A percentile compares a stretch with the other conserved stretches of the same genome.
Evolutionary conservation across 2,888 invertebrate species (phyloP).

Genomic region (Hirtodrosophila duncani): DNA sequence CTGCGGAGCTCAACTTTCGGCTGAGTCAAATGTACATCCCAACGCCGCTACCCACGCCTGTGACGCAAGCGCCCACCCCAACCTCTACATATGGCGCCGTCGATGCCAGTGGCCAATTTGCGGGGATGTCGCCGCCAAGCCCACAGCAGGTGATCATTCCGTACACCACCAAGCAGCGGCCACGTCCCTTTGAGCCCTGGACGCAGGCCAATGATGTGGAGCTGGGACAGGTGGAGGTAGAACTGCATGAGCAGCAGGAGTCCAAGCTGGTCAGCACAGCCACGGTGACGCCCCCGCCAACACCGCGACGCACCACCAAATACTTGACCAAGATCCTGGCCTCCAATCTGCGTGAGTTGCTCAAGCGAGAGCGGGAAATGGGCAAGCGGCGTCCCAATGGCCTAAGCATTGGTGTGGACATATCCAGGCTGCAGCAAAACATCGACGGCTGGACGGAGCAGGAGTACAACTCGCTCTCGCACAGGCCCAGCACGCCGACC

Average conservation of each 20-base stretch:
- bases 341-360: constrained; percentile 80
- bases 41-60: constrained; percentile 36
- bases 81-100: constrained; percentile 76
- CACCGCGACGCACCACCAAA: constrained; percentile 73
- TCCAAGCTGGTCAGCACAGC: constrained; percentile 78
- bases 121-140: constrained; percentile 71
- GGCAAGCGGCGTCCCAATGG: constrained; percentile 45
- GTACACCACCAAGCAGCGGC: constrained; percentile 83
- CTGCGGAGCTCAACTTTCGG: constrained; percentile 67
- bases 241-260: constrained; percentile 80
- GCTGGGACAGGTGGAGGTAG: constrained; percentile 77
- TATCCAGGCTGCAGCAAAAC: constrained; percentile 87
- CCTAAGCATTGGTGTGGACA: constrained; percentile 79
- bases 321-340: constrained; percentile 77
- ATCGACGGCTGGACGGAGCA: constrained; percentile 92
- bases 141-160: constrained; percentile 89
- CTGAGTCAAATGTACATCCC: constrained; percentile 35
- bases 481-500: constrained; percentile 80
- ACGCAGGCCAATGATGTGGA: constrained; percentile 74
- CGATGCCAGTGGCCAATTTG: constrained; percentile 76
- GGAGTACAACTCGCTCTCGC: constrained; percentile 82
- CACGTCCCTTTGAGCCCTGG: constrained; percentile 79
- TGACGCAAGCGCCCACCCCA: constrained; percentile 68
- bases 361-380: constrained; percentile 78
- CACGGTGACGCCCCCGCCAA: constrained; percentile 60